Conservation (phyloP, 2,797 vertebrate genomes). For the Atherinosoma microstoma region DNA sequence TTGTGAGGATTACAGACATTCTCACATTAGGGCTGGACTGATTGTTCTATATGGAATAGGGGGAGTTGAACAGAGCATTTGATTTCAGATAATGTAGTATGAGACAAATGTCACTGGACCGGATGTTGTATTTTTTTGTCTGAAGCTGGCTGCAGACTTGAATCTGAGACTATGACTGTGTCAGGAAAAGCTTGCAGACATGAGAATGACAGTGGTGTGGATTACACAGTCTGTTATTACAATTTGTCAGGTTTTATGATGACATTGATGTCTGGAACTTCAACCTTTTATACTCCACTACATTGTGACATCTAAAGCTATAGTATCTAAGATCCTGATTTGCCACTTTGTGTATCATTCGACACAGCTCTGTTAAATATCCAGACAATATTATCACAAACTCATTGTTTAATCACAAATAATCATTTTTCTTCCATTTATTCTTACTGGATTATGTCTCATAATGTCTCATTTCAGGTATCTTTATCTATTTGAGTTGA, state of each 20-base stretch:
- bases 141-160: slow-evolving; percentile 73
- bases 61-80: slow-evolving; percentile 85
- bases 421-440: slow-evolving; percentile 2
- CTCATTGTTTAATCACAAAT: slow-evolving; percentile 2
- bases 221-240: slow-evolving; percentile 82
- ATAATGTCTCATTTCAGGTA: not conserved
- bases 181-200: slow-evolving; percentile 65
- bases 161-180: slow-evolving; percentile 76
- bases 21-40: slow-evolving; percentile 79
- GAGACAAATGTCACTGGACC: slow-evolving; percentile 81
- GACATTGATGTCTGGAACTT: slow-evolving; percentile 78
- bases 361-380: slow-evolving; percentile 29
- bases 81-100: slow-evolving; percentile 87
- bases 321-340: slow-evolving; percentile 70
- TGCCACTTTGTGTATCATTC: slow-evolving; percentile 67
- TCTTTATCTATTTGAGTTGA: not conserved
- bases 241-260: slow-evolving; percentile 85
- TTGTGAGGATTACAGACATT: slow-evolving; percentile 84
- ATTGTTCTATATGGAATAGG: slow-evolving; percentile 81
- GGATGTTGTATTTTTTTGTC: slow-evolving; percentile 76
- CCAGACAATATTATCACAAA: slow-evolving; percentile 18
- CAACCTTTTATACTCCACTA: slow-evolving; percentile 75
- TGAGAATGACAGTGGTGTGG: slow-evolving; percentile 75
- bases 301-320: slow-evolving; percentile 72
- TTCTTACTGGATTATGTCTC: not conserved